Evolutionary conservation across 2,888 invertebrate species (phyloP).

Genomic region (Lydus trimaculatus): DNA sequence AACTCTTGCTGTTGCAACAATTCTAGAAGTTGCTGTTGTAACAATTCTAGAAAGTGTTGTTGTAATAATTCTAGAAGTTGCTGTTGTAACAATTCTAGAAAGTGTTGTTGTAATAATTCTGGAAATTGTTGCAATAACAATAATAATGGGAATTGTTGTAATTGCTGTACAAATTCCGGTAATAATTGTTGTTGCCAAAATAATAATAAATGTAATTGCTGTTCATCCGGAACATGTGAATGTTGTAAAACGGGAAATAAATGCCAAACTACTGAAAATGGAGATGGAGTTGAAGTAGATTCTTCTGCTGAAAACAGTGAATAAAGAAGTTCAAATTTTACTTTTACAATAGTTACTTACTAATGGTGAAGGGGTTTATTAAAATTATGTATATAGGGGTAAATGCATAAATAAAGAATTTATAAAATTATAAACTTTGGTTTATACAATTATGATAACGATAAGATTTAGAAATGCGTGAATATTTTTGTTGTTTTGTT

Average conservation of each 20-base stretch:
- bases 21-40: background rate
- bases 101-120: background rate
- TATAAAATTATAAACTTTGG: background rate
- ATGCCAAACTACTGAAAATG: slow-evolving; percentile 13
- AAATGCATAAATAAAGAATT: background rate
- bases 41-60: background rate
- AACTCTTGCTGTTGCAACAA: background rate
- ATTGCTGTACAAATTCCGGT: background rate
- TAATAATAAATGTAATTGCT: slow-evolving; percentile 14
- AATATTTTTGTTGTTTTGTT: background rate
- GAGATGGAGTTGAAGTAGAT: background rate
- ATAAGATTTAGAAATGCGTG: background rate
- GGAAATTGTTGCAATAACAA: too few relatives aligned
- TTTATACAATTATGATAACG: background rate
- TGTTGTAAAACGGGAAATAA: slow-evolving; percentile 25
- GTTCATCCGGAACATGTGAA: slow-evolving; percentile 20
- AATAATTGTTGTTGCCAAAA: background rate
- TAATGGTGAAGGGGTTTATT: background rate
- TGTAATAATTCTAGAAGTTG: background rate
- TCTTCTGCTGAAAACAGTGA: slow-evolving; percentile 11
- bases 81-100: background rate
- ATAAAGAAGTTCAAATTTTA: background rate
- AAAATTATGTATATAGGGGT: background rate
- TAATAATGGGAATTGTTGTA: too few relatives aligned
- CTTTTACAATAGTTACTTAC: background rate